A percentile compares a stretch with the other conserved stretches of the same genome.
phyloP scores from a whole-genome alignment of 30 jellyfish, hydroid and myxozoan species.

The Pelagia noctiluca region DNA sequence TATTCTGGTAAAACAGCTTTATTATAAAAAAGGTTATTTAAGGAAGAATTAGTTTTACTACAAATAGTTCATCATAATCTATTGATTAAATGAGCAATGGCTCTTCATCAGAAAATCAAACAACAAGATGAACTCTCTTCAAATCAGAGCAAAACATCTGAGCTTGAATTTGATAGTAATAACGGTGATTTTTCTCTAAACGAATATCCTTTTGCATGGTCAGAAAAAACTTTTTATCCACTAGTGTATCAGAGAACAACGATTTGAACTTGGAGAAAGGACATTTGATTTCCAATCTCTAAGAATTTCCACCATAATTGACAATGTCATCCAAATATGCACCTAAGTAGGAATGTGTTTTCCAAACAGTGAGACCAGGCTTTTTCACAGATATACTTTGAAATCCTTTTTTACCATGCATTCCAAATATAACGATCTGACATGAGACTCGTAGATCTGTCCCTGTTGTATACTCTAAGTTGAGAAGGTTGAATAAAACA shows the following conservation, averaged over 20 bases:
- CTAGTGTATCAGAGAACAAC: not conserved
- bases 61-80: constrained; percentile 7
- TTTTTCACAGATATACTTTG: not conserved
- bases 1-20: not conserved
- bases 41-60: not conserved
- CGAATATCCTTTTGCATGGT: not conserved
- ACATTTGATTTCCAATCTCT: constrained; percentile 17
- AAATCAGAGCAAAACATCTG: constrained; percentile 22
- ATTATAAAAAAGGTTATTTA: not conserved
- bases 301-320: not conserved
- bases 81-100: constrained; percentile 5
- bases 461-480: not conserved
- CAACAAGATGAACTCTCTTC: constrained; percentile 19
- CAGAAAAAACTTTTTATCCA: constrained; percentile 9
- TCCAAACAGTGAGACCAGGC: constrained; percentile 19
- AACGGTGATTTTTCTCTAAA: not conserved
- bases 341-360: constrained; percentile 8
- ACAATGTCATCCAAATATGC: constrained; percentile 35
- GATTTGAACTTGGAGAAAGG: constrained; percentile 9
- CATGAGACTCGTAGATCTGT: not conserved
- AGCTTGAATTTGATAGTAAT: too few species aligned
- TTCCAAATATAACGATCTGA: not conserved
- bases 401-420: not conserved
- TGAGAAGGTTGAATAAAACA: not conserved
- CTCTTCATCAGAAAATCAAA: constrained; percentile 13